phyloP scores from a whole-genome alignment of 2,797 vertebrate genomes.

The Myiotriccus ornatus region DNA sequence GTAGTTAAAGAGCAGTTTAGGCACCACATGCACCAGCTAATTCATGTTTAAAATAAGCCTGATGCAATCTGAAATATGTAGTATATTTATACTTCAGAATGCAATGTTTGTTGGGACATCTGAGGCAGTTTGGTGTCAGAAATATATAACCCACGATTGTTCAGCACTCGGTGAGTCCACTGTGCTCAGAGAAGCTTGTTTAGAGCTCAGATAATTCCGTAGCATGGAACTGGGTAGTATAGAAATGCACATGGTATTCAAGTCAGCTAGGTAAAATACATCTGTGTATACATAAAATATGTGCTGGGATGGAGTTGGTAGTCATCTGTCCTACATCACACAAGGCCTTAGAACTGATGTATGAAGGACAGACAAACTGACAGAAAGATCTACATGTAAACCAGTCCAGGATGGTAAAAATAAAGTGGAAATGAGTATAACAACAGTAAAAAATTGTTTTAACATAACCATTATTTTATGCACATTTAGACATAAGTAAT shows the following conservation, averaged over 20 bases:
- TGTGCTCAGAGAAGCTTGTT: not conserved
- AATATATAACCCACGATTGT: not conserved
- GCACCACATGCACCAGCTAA: not conserved
- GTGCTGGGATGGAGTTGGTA: not conserved
- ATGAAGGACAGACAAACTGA: not conserved
- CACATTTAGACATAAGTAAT: constrained; percentile 14
- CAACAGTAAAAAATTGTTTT: not conserved
- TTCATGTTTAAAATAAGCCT: not conserved
- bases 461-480: constrained; percentile 43
- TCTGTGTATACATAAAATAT: not conserved
- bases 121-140: not conserved
- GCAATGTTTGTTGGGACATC: not conserved
- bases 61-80: not conserved
- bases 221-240: not conserved
- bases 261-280: not conserved
- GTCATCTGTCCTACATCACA: not conserved
- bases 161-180: not conserved
- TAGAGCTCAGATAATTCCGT: not conserved
- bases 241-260: not conserved
- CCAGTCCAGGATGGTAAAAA: not conserved
- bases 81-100: not conserved
- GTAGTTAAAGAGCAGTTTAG: not conserved
- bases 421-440: constrained; percentile 28
- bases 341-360: not conserved
- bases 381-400: not conserved